Base-by-base conservation (phyloP, 1,140 invertebrate species). In the Drosophila paulistorum region DNA sequence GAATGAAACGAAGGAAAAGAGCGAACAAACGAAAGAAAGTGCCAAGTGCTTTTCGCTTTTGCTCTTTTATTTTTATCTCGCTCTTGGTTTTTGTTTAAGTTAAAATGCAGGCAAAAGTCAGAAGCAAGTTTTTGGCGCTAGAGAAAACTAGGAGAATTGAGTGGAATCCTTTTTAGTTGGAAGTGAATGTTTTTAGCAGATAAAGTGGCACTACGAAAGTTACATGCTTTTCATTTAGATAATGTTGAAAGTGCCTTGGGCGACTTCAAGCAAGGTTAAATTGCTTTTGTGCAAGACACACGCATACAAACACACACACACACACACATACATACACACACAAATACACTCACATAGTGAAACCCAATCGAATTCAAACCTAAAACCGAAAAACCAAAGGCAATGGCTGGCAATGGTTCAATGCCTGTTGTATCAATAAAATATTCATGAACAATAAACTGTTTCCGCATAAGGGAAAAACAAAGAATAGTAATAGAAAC, bases 391-490 rank as follows among this genome's bases (percentile, higher is more conserved):
- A 78, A 62, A 23, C 45, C 45, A 51, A 51, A 23, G 20, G 17
- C 45, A 51, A 48, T 48, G 42, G 6, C 60, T 37, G 35, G 35
- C 35, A 64, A 65, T 71, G 64, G 65, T 70, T 65, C 58, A 69
- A 71, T 66, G 60, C n/a, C 77, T 71, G 30, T 65, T 45, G 42
- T 78, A 75, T 69, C 76, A 87, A 86, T 89, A 74, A 83, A 87
- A 86, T 86, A 86, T 86, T 82, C 83, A 86, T 83, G 77, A 67
- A 75, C 67, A 81, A 64, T 66, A 75, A 71, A 65, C 68, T 74
- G 51, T 61, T 67, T 45, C 20, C 61, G 26, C 63, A 70, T 71
- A 78, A 58, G 63, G 77, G 79, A 71, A 71, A 59, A 74, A 71
- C 62, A 63, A 69, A 71, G 45, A 51, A 51, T 51, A 51, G 45